Conservation (phyloP, 2,888 invertebrate genomes). For the Gastracanthus pulcherrimus region DNA sequence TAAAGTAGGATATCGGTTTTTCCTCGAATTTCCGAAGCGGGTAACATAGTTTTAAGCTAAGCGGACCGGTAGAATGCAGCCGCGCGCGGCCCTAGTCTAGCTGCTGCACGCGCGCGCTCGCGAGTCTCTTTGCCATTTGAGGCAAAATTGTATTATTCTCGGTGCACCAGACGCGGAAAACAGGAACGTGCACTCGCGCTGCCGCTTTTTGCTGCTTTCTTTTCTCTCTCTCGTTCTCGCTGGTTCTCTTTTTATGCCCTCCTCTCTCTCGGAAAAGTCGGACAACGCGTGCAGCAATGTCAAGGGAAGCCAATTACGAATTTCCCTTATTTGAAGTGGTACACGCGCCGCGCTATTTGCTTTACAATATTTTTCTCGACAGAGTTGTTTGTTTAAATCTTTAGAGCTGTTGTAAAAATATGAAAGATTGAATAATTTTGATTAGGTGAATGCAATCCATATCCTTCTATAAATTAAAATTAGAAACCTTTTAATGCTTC, state of each 20-base stretch:
- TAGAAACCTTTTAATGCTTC: too few relatives aligned
- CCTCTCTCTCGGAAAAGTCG: slow-evolving; percentile 23
- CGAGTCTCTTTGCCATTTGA: slow-evolving; percentile 20
- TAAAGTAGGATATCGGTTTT: slow-evolving; percentile 47
- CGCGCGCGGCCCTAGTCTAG: not conserved
- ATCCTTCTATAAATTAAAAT: too few relatives aligned
- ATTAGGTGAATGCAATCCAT: too few relatives aligned
- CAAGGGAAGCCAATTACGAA: slow-evolving; percentile 21
- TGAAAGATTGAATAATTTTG: too few relatives aligned
- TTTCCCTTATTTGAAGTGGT: not conserved
- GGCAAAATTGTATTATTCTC: slow-evolving; percentile 49
- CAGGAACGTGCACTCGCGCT: slow-evolving; percentile 7
- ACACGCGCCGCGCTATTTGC: too few relatives aligned
- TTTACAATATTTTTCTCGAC: too few relatives aligned
- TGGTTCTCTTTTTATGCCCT: not conserved
- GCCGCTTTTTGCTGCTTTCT: slow-evolving; percentile 5
- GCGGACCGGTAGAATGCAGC: not conserved
- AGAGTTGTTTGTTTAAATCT: too few relatives aligned
- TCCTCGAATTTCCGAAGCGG: slow-evolving; percentile 35
- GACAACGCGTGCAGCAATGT: slow-evolving; percentile 27
- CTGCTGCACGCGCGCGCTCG: not conserved
- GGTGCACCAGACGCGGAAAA: slow-evolving; percentile 37
- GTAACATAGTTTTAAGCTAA: not conserved
- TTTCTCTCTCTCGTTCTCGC: not conserved
- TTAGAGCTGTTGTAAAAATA: too few relatives aligned